Conservation (phyloP, 2,888 invertebrate species). For the Bursaphelenchus okinawaensis region DNA sequence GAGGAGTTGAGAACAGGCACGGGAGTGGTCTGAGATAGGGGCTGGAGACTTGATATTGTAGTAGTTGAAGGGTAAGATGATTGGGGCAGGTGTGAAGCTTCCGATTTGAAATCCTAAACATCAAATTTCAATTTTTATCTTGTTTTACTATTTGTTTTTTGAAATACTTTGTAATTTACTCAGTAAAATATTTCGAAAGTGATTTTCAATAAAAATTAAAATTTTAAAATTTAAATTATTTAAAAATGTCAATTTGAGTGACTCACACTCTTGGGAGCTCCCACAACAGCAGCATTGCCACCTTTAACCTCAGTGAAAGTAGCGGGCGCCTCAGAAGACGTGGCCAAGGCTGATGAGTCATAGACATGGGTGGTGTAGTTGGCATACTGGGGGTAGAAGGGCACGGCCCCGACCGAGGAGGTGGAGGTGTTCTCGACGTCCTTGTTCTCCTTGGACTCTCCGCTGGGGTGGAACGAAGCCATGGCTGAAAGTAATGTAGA, state of each 20-base stretch:
- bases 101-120: too few relatives aligned
- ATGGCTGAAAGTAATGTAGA: neutral
- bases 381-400: neutral
- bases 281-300: too few relatives aligned
- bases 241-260: too few relatives aligned
- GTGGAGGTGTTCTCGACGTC: neutral
- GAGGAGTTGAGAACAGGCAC: neutral
- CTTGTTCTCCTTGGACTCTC: neutral
- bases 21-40: neutral
- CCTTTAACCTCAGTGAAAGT: neutral
- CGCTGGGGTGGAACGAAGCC: neutral
- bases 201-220: too few relatives aligned
- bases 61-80: neutral
- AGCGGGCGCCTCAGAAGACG: neutral
- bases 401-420: neutral
- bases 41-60: neutral
- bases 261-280: too few relatives aligned
- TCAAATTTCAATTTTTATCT: too few relatives aligned
- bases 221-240: too few relatives aligned
- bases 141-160: too few relatives aligned
- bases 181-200: too few relatives aligned
- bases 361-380: neutral
- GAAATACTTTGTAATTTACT: too few relatives aligned
- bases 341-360: neutral
- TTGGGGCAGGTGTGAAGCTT: too few relatives aligned